Conservation (phyloP, 92 coral and sea anemone species). For the Palythoa grandiflora region DNA sequence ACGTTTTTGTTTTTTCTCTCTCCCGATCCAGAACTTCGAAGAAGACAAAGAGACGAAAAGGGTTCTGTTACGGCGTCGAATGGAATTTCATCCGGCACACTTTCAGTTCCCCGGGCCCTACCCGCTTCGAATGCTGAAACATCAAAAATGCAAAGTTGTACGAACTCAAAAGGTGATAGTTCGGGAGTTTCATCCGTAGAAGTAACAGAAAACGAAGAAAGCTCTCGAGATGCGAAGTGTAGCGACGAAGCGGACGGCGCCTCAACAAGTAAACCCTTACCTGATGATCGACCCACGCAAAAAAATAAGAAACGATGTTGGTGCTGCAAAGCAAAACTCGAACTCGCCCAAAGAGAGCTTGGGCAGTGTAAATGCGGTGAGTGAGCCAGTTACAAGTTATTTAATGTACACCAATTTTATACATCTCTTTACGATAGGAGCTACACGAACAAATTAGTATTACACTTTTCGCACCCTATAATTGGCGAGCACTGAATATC, state of each 20-base stretch:
- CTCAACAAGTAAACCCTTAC: constrained; percentile 13
- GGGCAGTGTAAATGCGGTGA: constrained; percentile 87
- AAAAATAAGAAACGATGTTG: constrained; percentile 88
- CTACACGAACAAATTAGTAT: too few relatives aligned
- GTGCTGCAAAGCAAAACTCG: constrained; percentile 87
- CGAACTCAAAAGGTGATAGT: constrained; percentile 41
- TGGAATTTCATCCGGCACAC: constrained; percentile 18
- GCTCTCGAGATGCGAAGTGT: constrained; percentile 61
- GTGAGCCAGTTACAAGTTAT: neutral
- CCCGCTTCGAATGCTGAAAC: constrained; percentile 48
- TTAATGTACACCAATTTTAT: too few relatives aligned
- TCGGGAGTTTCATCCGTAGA: constrained; percentile 2
- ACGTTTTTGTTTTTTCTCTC: neutral
- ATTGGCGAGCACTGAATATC: too few relatives aligned
- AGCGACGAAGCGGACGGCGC: constrained; percentile 42
- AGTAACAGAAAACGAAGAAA: constrained; percentile 49
- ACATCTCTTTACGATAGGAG: too few relatives aligned
- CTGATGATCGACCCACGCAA: constrained; percentile 73
- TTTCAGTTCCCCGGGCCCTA: constrained; percentile 20
- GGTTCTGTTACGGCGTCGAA: constrained; percentile 34
- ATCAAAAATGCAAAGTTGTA: constrained; percentile 51
- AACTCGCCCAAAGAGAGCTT: constrained; percentile 88
- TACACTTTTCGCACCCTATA: too few relatives aligned
- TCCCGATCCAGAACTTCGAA: constrained; percentile 43
- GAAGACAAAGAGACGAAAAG: constrained; percentile 51